Evolutionary conservation across 2,888 invertebrate genomes (phyloP).

Genomic region (Amphipyra tragopoginis): DNA sequence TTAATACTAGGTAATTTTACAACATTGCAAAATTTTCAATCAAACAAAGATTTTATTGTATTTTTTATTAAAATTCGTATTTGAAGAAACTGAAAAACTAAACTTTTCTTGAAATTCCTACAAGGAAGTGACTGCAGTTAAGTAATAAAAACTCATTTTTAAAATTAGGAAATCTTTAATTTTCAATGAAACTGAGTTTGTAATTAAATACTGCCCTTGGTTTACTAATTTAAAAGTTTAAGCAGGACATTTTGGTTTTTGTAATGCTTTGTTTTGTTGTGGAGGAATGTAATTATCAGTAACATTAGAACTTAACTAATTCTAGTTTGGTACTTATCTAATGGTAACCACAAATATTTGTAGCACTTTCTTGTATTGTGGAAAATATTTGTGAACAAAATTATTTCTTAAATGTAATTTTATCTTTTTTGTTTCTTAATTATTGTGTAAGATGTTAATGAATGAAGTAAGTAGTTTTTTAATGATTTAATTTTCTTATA

Average conservation of each 20-base stretch:
- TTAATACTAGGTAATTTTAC: too few species aligned
- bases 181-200: conserved; percentile 12
- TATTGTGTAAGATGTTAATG: too few species aligned
- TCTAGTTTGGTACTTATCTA: not conserved
- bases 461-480: too few species aligned
- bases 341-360: not conserved
- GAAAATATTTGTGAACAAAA: too few species aligned
- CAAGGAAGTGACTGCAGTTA: conserved; percentile 15
- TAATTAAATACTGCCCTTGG: conserved; percentile 13
- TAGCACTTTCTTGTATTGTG: too few species aligned
- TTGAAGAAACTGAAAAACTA: not conserved
- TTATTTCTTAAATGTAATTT: too few species aligned
- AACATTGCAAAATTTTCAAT: not conserved
- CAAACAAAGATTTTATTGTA: not conserved
- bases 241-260: conserved; percentile 10
- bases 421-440: too few species aligned
- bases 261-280: conserved; percentile 4
- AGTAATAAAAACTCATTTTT: conserved; percentile 13
- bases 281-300: conserved; percentile 22
- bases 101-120: conserved; percentile 20
- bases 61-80: conserved; percentile 3
- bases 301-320: conserved; percentile 1
- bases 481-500: too few species aligned
- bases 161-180: conserved; percentile 13
- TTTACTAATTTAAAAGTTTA: conserved; percentile 5